Conservation (phyloP, 2,797 vertebrate genomes). For the Arnoldichthys spilopterus region DNA sequence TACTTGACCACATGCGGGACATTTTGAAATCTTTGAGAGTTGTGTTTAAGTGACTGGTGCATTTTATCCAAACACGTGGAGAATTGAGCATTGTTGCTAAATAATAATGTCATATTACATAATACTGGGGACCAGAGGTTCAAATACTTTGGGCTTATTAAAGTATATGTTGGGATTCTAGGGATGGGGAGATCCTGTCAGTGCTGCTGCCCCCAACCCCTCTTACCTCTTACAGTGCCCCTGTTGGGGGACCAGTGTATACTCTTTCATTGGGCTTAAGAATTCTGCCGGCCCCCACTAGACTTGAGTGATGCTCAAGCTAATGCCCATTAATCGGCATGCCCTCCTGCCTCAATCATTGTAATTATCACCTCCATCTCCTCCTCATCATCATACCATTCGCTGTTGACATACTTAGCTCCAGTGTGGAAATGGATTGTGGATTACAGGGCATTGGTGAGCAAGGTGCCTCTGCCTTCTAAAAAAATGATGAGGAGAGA, state of each 20-base stretch:
- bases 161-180: no score
- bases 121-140: no score
- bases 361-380: neutral
- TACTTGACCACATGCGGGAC: neutral
- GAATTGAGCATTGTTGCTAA: no score
- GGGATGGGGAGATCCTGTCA: no score
- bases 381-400: conserved; percentile 6
- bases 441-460: neutral
- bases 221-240: no score
- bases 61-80: no score
- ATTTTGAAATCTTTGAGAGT: neutral
- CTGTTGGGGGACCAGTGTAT: no score
- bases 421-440: neutral
- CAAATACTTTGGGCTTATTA: no score
- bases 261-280: no score
- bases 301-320: neutral
- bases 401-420: neutral
- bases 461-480: conserved; percentile 11
- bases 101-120: no score
- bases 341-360: neutral
- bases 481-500: conserved; percentile 18
- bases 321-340: neutral
- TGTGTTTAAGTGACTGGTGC: neutral
- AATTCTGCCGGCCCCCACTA: no score
- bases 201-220: no score